These are phyloP conservation scores for Ectropis crepuscularia DNA, from an alignment of 2,888 invertebrate genomes.

Conservation along the genomic window DNA sequence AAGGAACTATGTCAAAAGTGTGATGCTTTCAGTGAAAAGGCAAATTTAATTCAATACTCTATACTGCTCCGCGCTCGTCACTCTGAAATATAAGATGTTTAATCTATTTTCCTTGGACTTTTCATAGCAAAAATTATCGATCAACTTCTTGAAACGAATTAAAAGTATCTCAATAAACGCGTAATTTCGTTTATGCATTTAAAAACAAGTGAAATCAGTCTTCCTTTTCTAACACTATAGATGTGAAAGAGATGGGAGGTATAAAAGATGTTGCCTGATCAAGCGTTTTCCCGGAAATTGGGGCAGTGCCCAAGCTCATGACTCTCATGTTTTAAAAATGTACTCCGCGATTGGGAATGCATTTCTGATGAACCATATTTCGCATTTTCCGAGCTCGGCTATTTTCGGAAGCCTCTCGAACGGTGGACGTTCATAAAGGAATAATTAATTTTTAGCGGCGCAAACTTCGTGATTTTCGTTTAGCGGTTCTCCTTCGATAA, in stretches of 20 bases:
- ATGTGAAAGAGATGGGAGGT: constrained; percentile 25
- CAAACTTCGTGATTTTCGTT: background rate
- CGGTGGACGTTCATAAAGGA: constrained; percentile 18
- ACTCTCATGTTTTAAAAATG: constrained; percentile 34
- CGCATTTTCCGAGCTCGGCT: constrained; percentile 15
- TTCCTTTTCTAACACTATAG: background rate
- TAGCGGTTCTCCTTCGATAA: too few species aligned
- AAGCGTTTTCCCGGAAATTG: constrained; percentile 32
- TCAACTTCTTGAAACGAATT: too few species aligned
- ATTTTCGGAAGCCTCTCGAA: constrained; percentile 12
- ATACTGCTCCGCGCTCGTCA: too few species aligned
- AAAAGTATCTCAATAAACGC: too few species aligned
- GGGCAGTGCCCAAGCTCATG: constrained; percentile 12
- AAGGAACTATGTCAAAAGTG: too few species aligned
- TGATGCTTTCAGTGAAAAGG: too few species aligned
- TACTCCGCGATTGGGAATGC: constrained; percentile 31
- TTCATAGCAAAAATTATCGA: too few species aligned
- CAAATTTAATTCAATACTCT: too few species aligned
- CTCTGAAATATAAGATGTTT: too few species aligned
- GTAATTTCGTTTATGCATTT: too few species aligned
- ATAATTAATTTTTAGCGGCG: constrained; percentile 6
- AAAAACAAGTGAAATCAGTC: too few species aligned
- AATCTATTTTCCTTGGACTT: too few species aligned
- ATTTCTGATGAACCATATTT: constrained; percentile 33
- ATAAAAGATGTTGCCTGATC: constrained; percentile 35